Conservation (phyloP, 2,888 invertebrate genomes). For the Meandrusa payeni region DNA sequence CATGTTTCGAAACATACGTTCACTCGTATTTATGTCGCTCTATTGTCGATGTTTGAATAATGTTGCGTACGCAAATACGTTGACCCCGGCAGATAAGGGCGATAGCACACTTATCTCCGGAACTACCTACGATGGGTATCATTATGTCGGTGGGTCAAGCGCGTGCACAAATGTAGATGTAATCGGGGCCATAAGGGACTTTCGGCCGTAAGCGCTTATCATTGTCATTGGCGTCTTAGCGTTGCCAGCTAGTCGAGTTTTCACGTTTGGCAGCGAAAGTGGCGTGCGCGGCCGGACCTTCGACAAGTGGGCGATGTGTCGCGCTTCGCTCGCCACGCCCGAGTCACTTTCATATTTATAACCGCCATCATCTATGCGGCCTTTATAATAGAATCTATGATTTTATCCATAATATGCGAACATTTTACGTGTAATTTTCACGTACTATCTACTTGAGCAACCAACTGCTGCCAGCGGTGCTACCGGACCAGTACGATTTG, state of each 20-base stretch:
- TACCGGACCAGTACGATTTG: no score
- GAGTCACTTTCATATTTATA: slow-evolving; percentile 18
- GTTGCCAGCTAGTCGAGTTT: slow-evolving; percentile 21
- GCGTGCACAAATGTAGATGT: slow-evolving; percentile 7
- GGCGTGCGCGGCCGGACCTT: slow-evolving; percentile 32
- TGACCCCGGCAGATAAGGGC: slow-evolving; percentile 19
- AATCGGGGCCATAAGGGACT: slow-evolving; percentile 14
- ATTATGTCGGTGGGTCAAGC: slow-evolving; percentile 20
- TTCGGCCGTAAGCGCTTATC: slow-evolving; percentile 4
- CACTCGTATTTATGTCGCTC: slow-evolving; percentile 11
- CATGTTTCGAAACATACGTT: slow-evolving; percentile 5
- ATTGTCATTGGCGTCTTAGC: background rate
- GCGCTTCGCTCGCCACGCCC: slow-evolving; percentile 55
- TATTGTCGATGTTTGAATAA: slow-evolving; percentile 15
- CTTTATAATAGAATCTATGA: slow-evolving; percentile 12
- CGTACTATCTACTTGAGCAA: no score
- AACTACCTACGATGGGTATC: slow-evolving; percentile 20
- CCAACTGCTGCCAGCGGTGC: no score
- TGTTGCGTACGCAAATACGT: slow-evolving; percentile 23
- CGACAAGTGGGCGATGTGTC: slow-evolving; percentile 59
- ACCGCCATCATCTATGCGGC: slow-evolving; percentile 12
- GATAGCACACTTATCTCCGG: slow-evolving; percentile 18
- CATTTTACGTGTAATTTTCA: slow-evolving; percentile 29
- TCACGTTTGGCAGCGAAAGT: slow-evolving; percentile 58
- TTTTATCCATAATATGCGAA: slow-evolving; percentile 11